These are phyloP conservation scores for Indri indri DNA, from an alignment of 2,113 vertebrate species.

Conservation along the genomic window DNA sequence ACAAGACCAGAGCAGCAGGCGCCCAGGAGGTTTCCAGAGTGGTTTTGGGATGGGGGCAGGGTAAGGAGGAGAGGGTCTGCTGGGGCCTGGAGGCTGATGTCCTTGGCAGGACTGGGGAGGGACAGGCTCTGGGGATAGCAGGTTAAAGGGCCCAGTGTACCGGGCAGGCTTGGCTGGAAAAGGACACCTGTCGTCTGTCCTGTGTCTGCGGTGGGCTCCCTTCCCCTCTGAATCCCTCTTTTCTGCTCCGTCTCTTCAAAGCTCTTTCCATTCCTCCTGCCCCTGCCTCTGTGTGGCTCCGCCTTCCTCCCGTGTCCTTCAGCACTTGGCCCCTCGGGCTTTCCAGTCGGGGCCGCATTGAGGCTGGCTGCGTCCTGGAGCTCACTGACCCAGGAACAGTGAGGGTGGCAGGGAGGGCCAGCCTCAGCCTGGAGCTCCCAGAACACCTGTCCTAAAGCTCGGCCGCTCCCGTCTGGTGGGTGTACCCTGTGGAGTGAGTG, in stretches of 20 bases:
- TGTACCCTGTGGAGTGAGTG: not conserved
- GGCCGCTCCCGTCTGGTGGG: not conserved
- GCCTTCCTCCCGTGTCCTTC: not conserved
- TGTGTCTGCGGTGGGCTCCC: not conserved
- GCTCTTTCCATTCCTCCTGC: no score
- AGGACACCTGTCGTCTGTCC: not conserved
- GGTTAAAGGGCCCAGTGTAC: not conserved
- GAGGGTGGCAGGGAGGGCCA: not conserved
- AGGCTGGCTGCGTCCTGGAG: not conserved
- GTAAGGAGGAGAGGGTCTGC: not conserved
- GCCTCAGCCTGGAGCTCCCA: not conserved
- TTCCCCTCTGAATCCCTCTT: accelerated
- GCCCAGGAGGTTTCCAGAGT: not conserved
- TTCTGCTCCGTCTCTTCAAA: not conserved
- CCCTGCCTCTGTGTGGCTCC: not conserved
- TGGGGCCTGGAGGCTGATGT: not conserved
- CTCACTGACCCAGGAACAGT: no score
- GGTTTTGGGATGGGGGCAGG: not conserved
- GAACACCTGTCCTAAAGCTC: not conserved
- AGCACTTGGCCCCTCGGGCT: not conserved
- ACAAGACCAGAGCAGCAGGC: not conserved
- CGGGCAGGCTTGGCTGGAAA: not conserved
- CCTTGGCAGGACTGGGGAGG: not conserved
- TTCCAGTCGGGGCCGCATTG: no score
- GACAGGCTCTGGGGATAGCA: not conserved